Evolutionary conservation across 2,888 invertebrate species (phyloP).

Genomic region (Colostygia pectinataria): DNA sequence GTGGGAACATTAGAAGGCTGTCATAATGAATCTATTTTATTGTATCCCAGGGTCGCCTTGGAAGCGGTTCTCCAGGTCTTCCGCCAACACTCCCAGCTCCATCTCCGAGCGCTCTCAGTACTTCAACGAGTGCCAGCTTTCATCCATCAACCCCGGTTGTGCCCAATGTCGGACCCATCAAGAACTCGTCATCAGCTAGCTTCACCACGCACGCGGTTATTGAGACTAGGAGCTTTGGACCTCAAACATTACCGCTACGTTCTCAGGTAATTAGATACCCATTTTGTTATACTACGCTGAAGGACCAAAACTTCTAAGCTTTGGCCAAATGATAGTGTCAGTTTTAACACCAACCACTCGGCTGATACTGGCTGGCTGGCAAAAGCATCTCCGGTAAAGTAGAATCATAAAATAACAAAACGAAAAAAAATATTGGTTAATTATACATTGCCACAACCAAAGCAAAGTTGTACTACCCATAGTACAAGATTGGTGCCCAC

Average conservation of each 20-base stretch:
- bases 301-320: too few species aligned
- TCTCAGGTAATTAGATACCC: constrained; percentile 74
- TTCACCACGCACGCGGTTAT: constrained; percentile 79
- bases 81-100: constrained; percentile 89
- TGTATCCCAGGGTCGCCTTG: constrained; percentile 71
- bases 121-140: constrained; percentile 86
- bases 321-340: not conserved
- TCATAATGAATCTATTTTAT: too few species aligned
- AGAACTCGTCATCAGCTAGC: constrained; percentile 84
- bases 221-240: constrained; percentile 75
- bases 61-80: constrained; percentile 83
- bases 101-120: constrained; percentile 84
- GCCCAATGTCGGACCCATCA: constrained; percentile 66
- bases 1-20: too few species aligned
- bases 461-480: too few species aligned
- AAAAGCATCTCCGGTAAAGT: too few species aligned
- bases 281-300: not conserved
- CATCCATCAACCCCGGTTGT: constrained; percentile 69
- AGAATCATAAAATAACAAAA: too few species aligned
- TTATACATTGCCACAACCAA: too few species aligned
- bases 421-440: too few species aligned
- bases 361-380: too few species aligned
- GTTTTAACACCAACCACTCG: not conserved
- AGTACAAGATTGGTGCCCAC: too few species aligned
- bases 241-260: constrained; percentile 76